phyloP scores from a whole-genome alignment of 2,888 invertebrate species.

The Glaucopsyche alexis region DNA sequence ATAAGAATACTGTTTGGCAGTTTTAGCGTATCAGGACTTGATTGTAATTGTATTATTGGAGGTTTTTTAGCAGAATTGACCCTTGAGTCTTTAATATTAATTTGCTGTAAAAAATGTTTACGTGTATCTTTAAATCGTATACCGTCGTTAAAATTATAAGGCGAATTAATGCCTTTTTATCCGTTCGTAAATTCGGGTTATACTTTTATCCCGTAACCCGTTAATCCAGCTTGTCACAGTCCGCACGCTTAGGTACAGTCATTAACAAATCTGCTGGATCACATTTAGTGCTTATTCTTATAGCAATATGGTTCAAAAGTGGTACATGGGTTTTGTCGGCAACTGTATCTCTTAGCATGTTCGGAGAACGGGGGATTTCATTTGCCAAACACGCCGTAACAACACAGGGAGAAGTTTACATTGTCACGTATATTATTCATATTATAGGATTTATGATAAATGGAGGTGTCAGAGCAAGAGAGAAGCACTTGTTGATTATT shows the following conservation, averaged over 20 bases:
- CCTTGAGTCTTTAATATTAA: no score
- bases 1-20: no score
- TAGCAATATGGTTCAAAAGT: background rate
- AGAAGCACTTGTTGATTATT: background rate
- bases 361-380: slow-evolving; percentile 64
- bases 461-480: background rate
- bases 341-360: slow-evolving; percentile 59
- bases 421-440: slow-evolving; percentile 57
- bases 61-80: no score
- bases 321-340: background rate
- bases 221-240: slow-evolving; percentile 54
- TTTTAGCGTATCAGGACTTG: no score
- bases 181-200: slow-evolving; percentile 37
- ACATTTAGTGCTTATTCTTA: background rate
- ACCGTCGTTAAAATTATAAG: background rate
- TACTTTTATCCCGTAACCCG: slow-evolving; percentile 51
- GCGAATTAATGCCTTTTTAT: slow-evolving; percentile 33
- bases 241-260: slow-evolving; percentile 43
- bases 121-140: background rate
- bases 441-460: background rate
- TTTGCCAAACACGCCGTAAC: slow-evolving; percentile 68
- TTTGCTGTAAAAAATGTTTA: background rate
- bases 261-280: background rate
- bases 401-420: slow-evolving; percentile 65
- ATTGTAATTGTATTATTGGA: no score